These are phyloP conservation scores for Chymomyza caudatula DNA, from an alignment of 2,888 invertebrate genomes.

Conservation along the genomic window DNA sequence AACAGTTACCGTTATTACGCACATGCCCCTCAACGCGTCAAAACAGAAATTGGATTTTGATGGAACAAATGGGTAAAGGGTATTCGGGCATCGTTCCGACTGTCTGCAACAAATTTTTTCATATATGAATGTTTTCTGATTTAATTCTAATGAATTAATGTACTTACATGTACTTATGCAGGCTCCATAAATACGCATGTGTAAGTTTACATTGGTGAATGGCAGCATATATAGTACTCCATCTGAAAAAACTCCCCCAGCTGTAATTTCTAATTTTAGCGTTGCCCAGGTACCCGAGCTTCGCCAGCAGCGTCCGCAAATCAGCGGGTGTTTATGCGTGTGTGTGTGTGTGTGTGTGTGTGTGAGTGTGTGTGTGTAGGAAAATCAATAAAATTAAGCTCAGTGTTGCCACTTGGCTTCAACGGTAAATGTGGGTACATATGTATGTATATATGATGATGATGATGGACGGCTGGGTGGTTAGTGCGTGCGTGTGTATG, in stretches of 20 bases:
- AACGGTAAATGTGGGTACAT: background rate
- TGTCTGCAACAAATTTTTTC: background rate
- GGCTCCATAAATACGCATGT: constrained; percentile 14
- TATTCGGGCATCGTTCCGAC: too few species aligned
- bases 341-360: background rate
- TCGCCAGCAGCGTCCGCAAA: constrained; percentile 2
- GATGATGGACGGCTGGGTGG: constrained; percentile 1
- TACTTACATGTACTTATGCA: constrained; percentile 37
- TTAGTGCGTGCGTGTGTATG: constrained; percentile 5
- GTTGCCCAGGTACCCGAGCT: constrained; percentile 40
- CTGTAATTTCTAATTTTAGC: constrained; percentile 51
- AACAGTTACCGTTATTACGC: too few species aligned
- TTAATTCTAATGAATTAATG: too few species aligned
- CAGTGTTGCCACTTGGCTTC: constrained; percentile 54
- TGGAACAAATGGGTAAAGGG: too few species aligned
- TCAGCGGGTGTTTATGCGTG: background rate
- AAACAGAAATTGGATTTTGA: too few species aligned
- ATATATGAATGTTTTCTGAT: too few species aligned
- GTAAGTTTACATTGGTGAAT: too few species aligned
- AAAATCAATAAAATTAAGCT: constrained; percentile 66
- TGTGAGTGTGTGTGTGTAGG: constrained; percentile 29
- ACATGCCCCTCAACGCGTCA: too few species aligned
- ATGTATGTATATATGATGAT: background rate
- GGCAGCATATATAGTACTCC: too few species aligned
- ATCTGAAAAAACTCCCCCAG: constrained; percentile 2